A percentile compares a stretch with the other conserved stretches of the same genome.
These are phyloP conservation scores for Caranx melampygus DNA, from an alignment of 2,113 vertebrate genomes.

Conservation along the genomic window DNA sequence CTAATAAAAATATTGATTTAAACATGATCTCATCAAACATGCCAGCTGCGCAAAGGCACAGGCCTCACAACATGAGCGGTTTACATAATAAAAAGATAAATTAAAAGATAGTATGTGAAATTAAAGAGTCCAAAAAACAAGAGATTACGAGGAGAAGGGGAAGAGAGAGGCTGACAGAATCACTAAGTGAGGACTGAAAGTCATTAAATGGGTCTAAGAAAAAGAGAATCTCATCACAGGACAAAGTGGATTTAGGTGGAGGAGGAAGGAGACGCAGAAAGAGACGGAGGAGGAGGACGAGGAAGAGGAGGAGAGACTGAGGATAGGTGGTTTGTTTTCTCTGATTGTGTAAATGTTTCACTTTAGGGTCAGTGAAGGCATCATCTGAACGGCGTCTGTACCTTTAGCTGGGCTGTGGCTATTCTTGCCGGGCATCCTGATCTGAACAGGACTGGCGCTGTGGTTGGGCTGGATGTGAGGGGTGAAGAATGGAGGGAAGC, in stretches of 20 bases:
- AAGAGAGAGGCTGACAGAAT: constrained; percentile 64
- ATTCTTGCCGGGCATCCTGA: constrained; percentile 89
- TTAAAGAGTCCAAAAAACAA: constrained; percentile 67
- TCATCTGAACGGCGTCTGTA: constrained; percentile 56
- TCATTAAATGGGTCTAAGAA: constrained; percentile 68
- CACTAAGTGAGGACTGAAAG: constrained; percentile 67
- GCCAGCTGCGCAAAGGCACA: constrained; percentile 56
- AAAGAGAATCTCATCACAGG: constrained; percentile 63
- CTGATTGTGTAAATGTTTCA: background rate
- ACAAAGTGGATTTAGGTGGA: constrained; percentile 56
- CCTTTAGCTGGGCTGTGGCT: constrained; percentile 90
- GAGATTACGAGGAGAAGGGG: constrained; percentile 57
- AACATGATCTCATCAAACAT: constrained; percentile 75
- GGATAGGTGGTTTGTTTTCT: constrained; percentile 18
- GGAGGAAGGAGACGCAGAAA: constrained; percentile 28
- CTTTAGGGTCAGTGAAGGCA: constrained; percentile 13
- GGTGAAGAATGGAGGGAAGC: constrained; percentile 93
- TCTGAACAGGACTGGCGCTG: constrained; percentile 88
- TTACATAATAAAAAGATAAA: constrained; percentile 80
- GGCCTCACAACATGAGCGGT: constrained; percentile 68
- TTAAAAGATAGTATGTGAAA: constrained; percentile 79
- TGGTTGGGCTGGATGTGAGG: constrained; percentile 91
- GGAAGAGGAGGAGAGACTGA: constrained; percentile 24
- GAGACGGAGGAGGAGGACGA: constrained; percentile 14
- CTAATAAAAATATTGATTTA: constrained; percentile 77